phyloP scores from a whole-genome alignment of 2,888 invertebrate species.

The Meta bourneti region DNA sequence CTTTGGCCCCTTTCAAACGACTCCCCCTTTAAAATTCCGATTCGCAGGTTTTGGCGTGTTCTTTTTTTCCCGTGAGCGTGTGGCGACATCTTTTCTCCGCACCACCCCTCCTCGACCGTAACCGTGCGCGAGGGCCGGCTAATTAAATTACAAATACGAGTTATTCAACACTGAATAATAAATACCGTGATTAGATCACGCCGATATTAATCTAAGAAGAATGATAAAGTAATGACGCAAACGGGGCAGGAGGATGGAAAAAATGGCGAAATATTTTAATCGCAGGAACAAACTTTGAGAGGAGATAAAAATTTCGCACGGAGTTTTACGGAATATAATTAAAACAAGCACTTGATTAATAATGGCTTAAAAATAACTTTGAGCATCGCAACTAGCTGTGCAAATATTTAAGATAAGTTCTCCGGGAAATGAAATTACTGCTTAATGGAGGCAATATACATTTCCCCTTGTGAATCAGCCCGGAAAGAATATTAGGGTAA shows the following conservation, averaged over 20 bases:
- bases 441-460: conserved; percentile 58
- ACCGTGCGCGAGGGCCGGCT: not conserved
- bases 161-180: conserved; percentile 43
- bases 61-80: not conserved
- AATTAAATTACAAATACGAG: conserved; percentile 43
- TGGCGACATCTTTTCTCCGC: not conserved
- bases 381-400: not conserved
- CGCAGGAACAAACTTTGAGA: conserved; percentile 2
- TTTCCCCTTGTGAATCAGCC: not conserved
- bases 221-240: conserved; percentile 33
- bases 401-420: conserved; percentile 71
- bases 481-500: conserved; percentile 62
- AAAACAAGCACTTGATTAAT: conserved; percentile 64
- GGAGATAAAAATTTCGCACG: conserved; percentile 7
- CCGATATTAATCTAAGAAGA: conserved; percentile 39
- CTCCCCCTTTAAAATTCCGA: not conserved
- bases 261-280: conserved; percentile 15
- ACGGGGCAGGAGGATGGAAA: not conserved
- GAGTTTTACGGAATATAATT: conserved; percentile 41
- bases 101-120: not conserved
- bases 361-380: conserved; percentile 62
- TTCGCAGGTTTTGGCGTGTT: not conserved
- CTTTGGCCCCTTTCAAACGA: not conserved
- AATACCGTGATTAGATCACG: conserved; percentile 37
- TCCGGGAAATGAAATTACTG: conserved; percentile 53